A percentile compares a stretch with the other conserved stretches of the same genome.
phyloP scores from a whole-genome alignment of 2,797 vertebrate genomes.

The Myotis pilosus region DNA sequence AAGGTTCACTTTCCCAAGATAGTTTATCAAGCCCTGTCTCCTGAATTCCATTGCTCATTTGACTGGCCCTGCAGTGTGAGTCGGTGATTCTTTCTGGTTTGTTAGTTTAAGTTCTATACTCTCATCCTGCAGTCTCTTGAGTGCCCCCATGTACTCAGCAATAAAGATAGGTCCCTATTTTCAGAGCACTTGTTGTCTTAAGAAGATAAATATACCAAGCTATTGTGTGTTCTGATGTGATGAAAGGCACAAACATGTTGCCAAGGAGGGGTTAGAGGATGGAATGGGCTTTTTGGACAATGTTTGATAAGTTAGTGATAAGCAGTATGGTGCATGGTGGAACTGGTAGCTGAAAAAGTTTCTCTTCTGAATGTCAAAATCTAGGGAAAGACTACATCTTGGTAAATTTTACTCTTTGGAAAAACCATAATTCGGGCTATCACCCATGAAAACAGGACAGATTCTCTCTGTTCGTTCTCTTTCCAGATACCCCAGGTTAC shows the following conservation, averaged over 20 bases:
- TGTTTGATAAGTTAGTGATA: background rate
- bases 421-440: background rate
- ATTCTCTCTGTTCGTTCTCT: constrained; percentile 51
- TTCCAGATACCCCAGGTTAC: constrained; percentile 59
- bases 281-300: background rate
- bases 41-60: background rate
- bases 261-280: background rate
- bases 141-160: background rate
- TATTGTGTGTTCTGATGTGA: background rate
- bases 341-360: background rate
- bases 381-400: background rate
- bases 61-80: background rate
- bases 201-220: background rate
- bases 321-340: background rate
- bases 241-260: background rate
- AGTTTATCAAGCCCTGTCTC: background rate
- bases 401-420: constrained; percentile 8
- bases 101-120: background rate
- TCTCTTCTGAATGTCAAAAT: constrained; percentile 6
- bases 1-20: background rate
- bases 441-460: constrained; percentile 36
- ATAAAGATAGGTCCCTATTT: background rate
- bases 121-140: background rate
- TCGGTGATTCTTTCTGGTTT: background rate
- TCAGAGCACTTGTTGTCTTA: background rate